phyloP scores from a whole-genome alignment of 35 echinoderm and acorn worm genomes.

The Heliocidaris erythrogramma region DNA sequence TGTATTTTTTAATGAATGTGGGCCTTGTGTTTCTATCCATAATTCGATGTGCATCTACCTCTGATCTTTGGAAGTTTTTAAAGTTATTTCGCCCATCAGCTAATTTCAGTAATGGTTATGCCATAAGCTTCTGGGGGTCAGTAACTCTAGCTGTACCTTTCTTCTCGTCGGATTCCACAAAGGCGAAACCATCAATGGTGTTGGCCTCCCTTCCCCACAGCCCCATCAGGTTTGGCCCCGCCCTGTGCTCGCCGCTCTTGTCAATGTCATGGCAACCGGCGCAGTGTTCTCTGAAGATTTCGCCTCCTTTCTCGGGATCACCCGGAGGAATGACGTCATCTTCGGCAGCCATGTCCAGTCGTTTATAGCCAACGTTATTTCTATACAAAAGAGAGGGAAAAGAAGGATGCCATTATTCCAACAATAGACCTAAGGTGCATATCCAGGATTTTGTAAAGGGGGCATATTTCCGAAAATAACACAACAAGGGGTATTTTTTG shows the following conservation, averaged over 20 bases:
- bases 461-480: no score
- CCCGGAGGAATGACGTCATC: slow-evolving; percentile 22
- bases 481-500: no score
- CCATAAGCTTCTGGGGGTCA: not conserved
- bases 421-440: no score
- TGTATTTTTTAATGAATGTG: no score
- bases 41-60: no score
- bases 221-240: slow-evolving; percentile 57
- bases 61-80: no score
- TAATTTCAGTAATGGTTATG: no score
- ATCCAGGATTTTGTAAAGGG: no score
- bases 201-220: slow-evolving; percentile 61
- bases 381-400: not conserved
- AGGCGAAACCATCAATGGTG: slow-evolving; percentile 43
- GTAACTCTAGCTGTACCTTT: not conserved
- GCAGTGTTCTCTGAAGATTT: slow-evolving; percentile 61
- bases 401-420: not conserved
- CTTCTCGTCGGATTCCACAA: slow-evolving; percentile 51
- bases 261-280: slow-evolving; percentile 51
- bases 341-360: not conserved
- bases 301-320: slow-evolving; percentile 53
- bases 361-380: not conserved
- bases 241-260: slow-evolving; percentile 43
- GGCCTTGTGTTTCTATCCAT: no score
- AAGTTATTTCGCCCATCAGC: no score